Evolutionary conservation across 2,113 vertebrate species (phyloP).

Genomic region (Elanoides forficatus): DNA sequence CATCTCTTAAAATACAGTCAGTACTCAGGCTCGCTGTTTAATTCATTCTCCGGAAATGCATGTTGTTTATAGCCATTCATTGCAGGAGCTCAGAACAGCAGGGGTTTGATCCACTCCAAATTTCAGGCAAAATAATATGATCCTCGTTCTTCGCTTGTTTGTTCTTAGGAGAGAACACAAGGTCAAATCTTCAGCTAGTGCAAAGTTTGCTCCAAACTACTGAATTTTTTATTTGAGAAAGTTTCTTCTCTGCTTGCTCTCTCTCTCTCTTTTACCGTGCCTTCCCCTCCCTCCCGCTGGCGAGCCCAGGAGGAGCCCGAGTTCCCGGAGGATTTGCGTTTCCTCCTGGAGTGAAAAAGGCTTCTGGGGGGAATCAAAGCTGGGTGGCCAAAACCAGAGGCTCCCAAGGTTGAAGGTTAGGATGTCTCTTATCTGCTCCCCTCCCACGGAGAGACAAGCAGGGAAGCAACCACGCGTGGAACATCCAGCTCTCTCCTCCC

Average conservation of each 20-base stretch:
- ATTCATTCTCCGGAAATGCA: conserved; percentile 9
- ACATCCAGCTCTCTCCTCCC: not conserved
- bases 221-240: not conserved
- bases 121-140: not conserved
- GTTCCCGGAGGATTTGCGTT: not conserved
- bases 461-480: not conserved
- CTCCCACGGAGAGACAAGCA: not conserved
- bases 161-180: conserved; percentile 26
- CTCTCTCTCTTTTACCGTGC: not conserved
- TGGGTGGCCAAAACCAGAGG: not conserved
- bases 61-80: conserved; percentile 20
- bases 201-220: conserved; percentile 14
- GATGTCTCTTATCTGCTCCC: not conserved
- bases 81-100: not conserved
- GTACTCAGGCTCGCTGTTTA: not conserved
- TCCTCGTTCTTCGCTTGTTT: not conserved
- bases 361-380: not conserved
- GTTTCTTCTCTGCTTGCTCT: not conserved
- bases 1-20: conserved; percentile 4
- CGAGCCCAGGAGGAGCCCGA: not conserved
- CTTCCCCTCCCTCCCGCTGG: not conserved
- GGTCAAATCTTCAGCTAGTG: not conserved
- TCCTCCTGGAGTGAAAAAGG: not conserved
- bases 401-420: not conserved
- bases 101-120: conserved; percentile 34